Evolutionary conservation across 2,888 invertebrate genomes (phyloP).

Genomic region (Rapana venosa): DNA sequence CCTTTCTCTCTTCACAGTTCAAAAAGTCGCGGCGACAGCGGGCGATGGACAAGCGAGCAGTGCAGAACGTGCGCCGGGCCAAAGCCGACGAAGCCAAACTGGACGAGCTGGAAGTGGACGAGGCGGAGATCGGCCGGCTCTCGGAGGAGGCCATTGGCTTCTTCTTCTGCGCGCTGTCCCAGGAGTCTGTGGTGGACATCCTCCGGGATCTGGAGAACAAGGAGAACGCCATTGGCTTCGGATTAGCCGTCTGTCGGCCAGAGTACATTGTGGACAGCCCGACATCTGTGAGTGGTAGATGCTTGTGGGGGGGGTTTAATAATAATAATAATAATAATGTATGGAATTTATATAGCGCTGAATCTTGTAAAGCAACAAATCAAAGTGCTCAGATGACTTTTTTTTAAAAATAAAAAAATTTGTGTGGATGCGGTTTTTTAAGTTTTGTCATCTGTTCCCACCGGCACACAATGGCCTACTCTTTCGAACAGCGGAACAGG

Average conservation of each 20-base stretch:
- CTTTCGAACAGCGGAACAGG: too few species aligned
- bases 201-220: conserved; percentile 55
- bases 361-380: too few species aligned
- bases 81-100: conserved; percentile 54
- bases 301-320: background rate
- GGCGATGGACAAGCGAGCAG: conserved; percentile 60
- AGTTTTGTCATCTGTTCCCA: too few species aligned
- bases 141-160: conserved; percentile 56
- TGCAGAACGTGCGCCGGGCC: conserved; percentile 58
- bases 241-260: conserved; percentile 61
- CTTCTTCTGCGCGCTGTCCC: conserved; percentile 62
- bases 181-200: conserved; percentile 59
- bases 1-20: conserved; percentile 52
- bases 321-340: too few species aligned
- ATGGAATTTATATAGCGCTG: too few species aligned
- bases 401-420: too few species aligned
- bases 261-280: conserved; percentile 64
- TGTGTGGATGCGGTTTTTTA: too few species aligned
- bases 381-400: too few species aligned
- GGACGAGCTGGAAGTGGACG: conserved; percentile 43
- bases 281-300: conserved; percentile 53
- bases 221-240: conserved; percentile 64
- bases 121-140: conserved; percentile 53
- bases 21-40: conserved; percentile 61
- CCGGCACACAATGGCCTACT: too few species aligned